Base-by-base conservation (phyloP, 37 sponge, comb jelly and placozoan species). In the Theonella swinhoei region DNA sequence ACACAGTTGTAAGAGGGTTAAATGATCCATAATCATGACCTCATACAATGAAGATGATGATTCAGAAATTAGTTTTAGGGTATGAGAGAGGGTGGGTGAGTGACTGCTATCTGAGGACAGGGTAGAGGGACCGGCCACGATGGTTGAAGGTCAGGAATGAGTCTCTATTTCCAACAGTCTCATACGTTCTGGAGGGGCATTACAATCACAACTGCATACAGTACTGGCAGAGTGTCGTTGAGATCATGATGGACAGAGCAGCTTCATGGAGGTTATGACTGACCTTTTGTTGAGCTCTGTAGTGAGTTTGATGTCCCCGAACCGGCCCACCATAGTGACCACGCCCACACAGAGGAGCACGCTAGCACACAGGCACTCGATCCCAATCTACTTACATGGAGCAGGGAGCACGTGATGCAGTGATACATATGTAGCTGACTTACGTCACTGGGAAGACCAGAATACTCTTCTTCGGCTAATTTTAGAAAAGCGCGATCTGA, bases 101-200 rank as follows among this genome's bases (percentile, higher is more conserved):
- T n/a, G n/a, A 17, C 11, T 47, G 54, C 54, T 47, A 47, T 47
- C 54, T 47, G 54, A 47, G 54, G 54, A 47, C 54, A 14, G 54
- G 54, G 54, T 47, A 47, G 14, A 47, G 54, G n/a, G 41, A 38
- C 26, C 39, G 68, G 33, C 91, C 87, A 41, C 91, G 32, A 68
- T 91, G 91, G 65, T 91, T 91, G 83, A 91, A 91, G 22, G 72
- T 81, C 79, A 91, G 72, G 62, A 91, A 91, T 43, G 70, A 66
- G 62, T 72, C 59, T 75, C 83, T 80, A 36, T 91, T 81, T 47
- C 66, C 39, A n/a, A 77, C 62, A 20, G 39, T 86, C 35, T 91
- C 87, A 62, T 75, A 77, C 31, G 82, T 42, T 40, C 86, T 85
- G 60, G 2, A 36, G 7, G 14, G 54, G 14, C 54, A 47, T 17